Evolutionary conservation across 2,888 invertebrate genomes (phyloP).

Genomic region (Phortica okadai): DNA sequence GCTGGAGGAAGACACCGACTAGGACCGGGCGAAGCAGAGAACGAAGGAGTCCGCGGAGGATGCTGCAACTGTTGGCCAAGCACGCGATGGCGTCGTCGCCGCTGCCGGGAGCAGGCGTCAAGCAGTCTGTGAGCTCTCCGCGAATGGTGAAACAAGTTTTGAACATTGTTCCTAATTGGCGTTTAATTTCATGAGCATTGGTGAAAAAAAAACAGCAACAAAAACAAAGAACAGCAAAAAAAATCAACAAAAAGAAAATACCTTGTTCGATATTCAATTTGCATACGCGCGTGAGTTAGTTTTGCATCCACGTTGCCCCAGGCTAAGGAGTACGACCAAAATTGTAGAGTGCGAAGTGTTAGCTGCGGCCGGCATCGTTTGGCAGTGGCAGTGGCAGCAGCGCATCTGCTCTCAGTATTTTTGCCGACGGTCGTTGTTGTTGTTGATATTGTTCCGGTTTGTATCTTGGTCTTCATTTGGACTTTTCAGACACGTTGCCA

Average conservation of each 20-base stretch:
- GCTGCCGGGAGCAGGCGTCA: constrained; percentile 60
- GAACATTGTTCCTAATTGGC: constrained; percentile 77
- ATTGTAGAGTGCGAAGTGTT: constrained; percentile 27
- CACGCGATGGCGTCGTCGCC: constrained; percentile 19
- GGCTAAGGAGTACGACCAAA: constrained; percentile 39
- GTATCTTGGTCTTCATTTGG: constrained; percentile 5
- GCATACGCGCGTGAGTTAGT: constrained; percentile 60
- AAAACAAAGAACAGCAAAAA: constrained; percentile 22
- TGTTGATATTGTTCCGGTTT: constrained; percentile 5
- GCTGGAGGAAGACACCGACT: too few relatives aligned
- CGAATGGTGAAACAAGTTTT: constrained; percentile 54
- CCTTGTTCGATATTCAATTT: constrained; percentile 52
- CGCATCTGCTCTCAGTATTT: not conserved
- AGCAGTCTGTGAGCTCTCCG: constrained; percentile 59
- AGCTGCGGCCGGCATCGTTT: constrained; percentile 7
- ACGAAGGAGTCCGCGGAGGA: not conserved
- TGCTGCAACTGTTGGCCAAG: constrained; percentile 17
- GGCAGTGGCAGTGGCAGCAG: not conserved
- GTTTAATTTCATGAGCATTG: constrained; percentile 68
- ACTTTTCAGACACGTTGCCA: constrained; percentile 19
- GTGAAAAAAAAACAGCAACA: constrained; percentile 21
- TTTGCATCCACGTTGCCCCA: constrained; percentile 36
- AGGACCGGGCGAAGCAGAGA: not conserved
- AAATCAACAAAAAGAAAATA: constrained; percentile 17
- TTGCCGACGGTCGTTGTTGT: constrained; percentile 23